These are phyloP conservation scores for Montipora sp. DNA, from an alignment of 64 coral and sea anemone genomes.

Conservation along the genomic window DNA sequence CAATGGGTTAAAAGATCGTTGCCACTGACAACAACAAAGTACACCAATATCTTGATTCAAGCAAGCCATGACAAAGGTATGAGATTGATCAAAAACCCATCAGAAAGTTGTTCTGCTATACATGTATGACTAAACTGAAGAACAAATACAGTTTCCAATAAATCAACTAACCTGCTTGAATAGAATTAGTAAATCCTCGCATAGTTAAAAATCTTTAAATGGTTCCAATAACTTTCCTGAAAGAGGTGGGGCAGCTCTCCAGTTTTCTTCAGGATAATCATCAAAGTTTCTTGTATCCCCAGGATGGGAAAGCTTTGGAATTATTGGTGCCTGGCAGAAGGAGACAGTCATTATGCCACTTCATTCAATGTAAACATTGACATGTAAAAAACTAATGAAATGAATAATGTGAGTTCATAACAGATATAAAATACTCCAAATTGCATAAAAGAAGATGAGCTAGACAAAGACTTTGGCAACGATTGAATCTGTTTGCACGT, in stretches of 20 bases:
- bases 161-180: neutral
- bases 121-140: neutral
- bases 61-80: no score
- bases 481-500: no score
- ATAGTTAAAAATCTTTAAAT: slow-evolving; percentile 97
- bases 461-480: no score
- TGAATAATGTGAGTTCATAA: no score
- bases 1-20: no score
- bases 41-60: no score
- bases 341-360: neutral
- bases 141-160: neutral
- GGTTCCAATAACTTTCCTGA: slow-evolving; percentile 86
- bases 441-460: no score
- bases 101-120: neutral
- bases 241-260: slow-evolving; percentile 86
- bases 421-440: no score
- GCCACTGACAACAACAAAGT: no score
- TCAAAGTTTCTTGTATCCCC: slow-evolving; percentile 99
- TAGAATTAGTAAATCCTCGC: neutral
- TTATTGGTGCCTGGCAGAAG: slow-evolving; percentile 85
- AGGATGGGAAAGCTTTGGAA: slow-evolving; percentile 88
- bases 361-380: neutral
- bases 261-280: slow-evolving; percentile 98
- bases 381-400: no score
- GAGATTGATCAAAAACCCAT: neutral